phyloP scores from a whole-genome alignment of 1,140 invertebrate species.

The Drosophila elegans region DNA sequence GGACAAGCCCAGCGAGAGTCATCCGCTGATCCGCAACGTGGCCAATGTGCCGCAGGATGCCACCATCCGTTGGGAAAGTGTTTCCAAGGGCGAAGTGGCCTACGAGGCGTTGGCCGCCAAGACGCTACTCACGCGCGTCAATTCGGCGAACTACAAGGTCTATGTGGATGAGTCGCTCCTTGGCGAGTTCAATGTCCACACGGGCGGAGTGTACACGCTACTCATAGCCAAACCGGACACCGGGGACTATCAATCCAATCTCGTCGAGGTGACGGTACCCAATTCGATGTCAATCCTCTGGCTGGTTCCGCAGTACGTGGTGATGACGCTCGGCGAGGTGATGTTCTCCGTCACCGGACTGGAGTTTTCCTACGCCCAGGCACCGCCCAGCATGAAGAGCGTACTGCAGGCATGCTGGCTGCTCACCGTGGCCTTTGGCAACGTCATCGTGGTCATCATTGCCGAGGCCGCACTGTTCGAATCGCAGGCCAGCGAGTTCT shows the following conservation, averaged over 20 bases:
- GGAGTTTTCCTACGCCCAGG: slow-evolving; percentile 96
- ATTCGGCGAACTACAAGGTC: slow-evolving; percentile 85
- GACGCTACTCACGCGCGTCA: slow-evolving; percentile 65
- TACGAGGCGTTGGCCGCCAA: slow-evolving; percentile 42
- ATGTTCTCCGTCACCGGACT: slow-evolving; percentile 96
- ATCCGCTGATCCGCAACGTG: slow-evolving; percentile 61
- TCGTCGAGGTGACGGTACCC: slow-evolving; percentile 86
- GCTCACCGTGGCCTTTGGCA: slow-evolving; percentile 95
- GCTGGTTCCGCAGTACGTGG: slow-evolving; percentile 94
- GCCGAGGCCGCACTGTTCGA: slow-evolving; percentile 85
- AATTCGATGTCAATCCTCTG: slow-evolving; percentile 92
- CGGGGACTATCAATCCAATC: background rate
- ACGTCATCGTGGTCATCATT: slow-evolving; percentile 91
- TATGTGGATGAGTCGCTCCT: slow-evolving; percentile 67
- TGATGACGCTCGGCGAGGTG: slow-evolving; percentile 94
- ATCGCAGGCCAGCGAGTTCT: slow-evolving; percentile 90
- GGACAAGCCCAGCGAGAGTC: slow-evolving; percentile 72
- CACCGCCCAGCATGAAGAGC: slow-evolving; percentile 96
- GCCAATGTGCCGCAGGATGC: slow-evolving; percentile 41
- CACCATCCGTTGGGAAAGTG: slow-evolving; percentile 44
- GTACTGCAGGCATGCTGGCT: slow-evolving; percentile 95
- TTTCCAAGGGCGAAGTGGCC: slow-evolving; percentile 35
- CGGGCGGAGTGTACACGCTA: slow-evolving; percentile 88
- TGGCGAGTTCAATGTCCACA: slow-evolving; percentile 72
- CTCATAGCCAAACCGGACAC: slow-evolving; percentile 66